Base-by-base conservation (phyloP, 2,797 vertebrate species). In the Chiloscyllium punctatum region DNA sequence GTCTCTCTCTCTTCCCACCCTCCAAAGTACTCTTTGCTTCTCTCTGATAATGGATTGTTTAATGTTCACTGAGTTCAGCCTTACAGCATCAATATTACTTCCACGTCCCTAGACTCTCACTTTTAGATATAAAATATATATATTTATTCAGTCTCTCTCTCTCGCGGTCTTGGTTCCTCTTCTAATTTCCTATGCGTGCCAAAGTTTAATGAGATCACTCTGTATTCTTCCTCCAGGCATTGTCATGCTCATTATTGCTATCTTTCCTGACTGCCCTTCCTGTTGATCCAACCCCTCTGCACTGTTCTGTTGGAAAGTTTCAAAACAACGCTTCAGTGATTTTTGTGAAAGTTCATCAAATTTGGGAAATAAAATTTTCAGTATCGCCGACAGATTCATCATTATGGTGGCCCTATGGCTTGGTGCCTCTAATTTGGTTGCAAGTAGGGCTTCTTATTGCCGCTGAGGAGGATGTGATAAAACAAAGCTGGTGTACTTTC, bases 201-300 rank as follows among this genome's bases (percentile, higher is more conserved):
- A 88, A 57, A 33, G 48, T 88, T 88, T 88, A 88, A 88, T 88
- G 51, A 88, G 86, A 82, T 82, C 77, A 37, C 77, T 82, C 51
- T 51, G 25, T 57, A 25, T 25, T 88, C 51, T 88, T 88, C 86
- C 86, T 57, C 84, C 25, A 87, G 84, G 48, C 84, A n/a, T 90
- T 15, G 30, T 90, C 57, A 7, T n/a, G 57, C 30, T 66, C 87
- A 62, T 62, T 66, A 90, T 30, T 90, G 53, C 13, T 2, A 4
- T 90, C 1, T n/a, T 90, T 90, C 53, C 53, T 90, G 87, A n/a
- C 57, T 62, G 87, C 87, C 33, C 53, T 90, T 90, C 87, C 30
- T n/a, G 87, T 62, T 90, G 53, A 16, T 90, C 33, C 53, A 90
- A n/a, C 30, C 30, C 57, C 30, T 57, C 8, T 57, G 87, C 87